Conservation (phyloP, 2,797 vertebrate genomes). For the Echeneis naucrates region DNA sequence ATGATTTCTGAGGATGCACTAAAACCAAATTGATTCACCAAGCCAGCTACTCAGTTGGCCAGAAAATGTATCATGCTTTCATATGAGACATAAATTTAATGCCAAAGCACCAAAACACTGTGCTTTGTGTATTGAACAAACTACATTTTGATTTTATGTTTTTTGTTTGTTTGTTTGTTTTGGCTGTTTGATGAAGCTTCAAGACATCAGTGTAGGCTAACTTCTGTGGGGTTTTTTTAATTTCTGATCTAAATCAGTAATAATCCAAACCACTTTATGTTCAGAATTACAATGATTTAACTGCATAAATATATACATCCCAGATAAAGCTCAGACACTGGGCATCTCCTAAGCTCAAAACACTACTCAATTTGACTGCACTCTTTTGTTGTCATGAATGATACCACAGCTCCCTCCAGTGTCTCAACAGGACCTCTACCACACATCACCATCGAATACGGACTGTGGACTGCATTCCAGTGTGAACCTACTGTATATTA, state of each 20-base stretch:
- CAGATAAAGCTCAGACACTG: background rate
- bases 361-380: background rate
- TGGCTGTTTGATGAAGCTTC: background rate
- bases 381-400: background rate
- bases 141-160: background rate
- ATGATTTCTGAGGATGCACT: background rate
- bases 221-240: background rate
- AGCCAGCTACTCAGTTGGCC: background rate
- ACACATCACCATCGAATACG: background rate
- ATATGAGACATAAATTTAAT: too few relatives aligned
- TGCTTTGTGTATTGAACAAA: background rate
- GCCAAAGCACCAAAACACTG: too few relatives aligned
- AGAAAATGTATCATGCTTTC: too few relatives aligned
- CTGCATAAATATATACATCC: background rate
- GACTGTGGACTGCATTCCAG: background rate
- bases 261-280: background rate
- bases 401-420: slow-evolving; percentile 37
- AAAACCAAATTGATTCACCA: background rate
- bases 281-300: background rate
- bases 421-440: slow-evolving; percentile 12
- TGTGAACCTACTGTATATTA: background rate
- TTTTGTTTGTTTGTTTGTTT: background rate
- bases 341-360: background rate
- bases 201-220: background rate
- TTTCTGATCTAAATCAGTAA: background rate